Conservation (phyloP, 2,888 invertebrate species). For the Thumatha senex region DNA sequence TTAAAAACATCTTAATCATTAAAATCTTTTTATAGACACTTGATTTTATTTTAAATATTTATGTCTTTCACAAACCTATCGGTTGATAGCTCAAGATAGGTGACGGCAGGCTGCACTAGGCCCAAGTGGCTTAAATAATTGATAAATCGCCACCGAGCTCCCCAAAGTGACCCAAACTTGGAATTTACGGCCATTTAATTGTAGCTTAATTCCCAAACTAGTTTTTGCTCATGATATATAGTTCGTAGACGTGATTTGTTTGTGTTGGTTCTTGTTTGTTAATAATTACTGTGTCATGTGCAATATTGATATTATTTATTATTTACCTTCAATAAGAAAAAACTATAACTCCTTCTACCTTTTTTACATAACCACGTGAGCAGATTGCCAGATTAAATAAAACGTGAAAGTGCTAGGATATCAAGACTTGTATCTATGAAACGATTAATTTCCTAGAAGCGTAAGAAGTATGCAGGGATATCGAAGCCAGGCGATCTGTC, state of each 20-base stretch:
- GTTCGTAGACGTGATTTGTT: slow-evolving; percentile 42
- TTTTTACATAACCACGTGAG: no score
- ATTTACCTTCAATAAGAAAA: no score
- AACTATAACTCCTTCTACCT: no score
- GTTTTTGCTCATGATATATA: slow-evolving; percentile 73
- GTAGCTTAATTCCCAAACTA: slow-evolving; percentile 79
- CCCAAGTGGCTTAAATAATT: slow-evolving; percentile 82
- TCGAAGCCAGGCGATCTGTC: no score
- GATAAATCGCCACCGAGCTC: slow-evolving; percentile 81
- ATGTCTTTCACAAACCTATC: slow-evolving; percentile 53
- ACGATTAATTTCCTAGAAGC: no score
- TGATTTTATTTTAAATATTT: slow-evolving; percentile 18
- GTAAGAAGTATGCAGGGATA: no score
- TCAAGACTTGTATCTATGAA: no score
- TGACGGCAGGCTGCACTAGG: slow-evolving; percentile 60
- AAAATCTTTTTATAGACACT: neutral
- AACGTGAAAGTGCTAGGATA: no score
- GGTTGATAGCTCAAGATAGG: slow-evolving; percentile 44
- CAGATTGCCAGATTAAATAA: no score
- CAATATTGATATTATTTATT: neutral
- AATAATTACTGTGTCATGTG: neutral
- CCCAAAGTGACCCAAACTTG: slow-evolving; percentile 77
- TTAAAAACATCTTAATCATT: no score
- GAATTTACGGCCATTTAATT: slow-evolving; percentile 82
- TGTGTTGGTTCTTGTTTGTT: slow-evolving; percentile 7